Evolutionary conservation across 2,797 vertebrate genomes (phyloP), one percentile per base, ranked within the genome.

Genomic region (Peromyscus aztecus): DNA sequence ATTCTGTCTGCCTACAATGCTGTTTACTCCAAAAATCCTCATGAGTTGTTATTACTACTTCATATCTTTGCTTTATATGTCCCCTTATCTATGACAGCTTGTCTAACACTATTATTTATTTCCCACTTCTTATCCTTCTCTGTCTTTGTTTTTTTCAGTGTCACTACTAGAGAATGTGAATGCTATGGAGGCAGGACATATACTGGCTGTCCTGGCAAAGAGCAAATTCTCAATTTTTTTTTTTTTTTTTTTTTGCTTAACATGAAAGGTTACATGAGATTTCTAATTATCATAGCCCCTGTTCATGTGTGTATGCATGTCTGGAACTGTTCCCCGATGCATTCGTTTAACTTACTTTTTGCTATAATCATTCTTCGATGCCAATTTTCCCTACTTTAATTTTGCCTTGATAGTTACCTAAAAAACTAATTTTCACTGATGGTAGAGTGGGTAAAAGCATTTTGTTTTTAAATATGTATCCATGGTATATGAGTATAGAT

Each of bases 281-380:
- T 94, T 10, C 34, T 40, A 59, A 46, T 34, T 92, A 69, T n/a
- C 57, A 91, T 23, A 24, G 43, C 1, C 65, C 17, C 23, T 27
- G 1, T 24, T 3, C n/a, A 7, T 57, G 27, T 52, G 8, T 82
- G 11, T 14, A 29, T 4, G 14, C 0, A 0, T 23, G 0, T 2
- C 0, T 46, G 2, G 4, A 10, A 37, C 3, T 59, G 6, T 6
- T 63, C 9, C 37, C 14, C 43, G 37, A 49, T 37, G 80, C 29
- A 27, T 67, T 34, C 31, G 6, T 89, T 69, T 27, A 46, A 46
- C 84, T 82, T 80, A 24, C 2, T 85, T 91, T 90, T 63, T 5
- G 49, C 61, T 78, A 24, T 73, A 11, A 77, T 55, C 6, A 71
- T 91, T 61, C 40, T 77, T 63, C 3, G 90, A 88, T 88, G 52